phyloP scores from a whole-genome alignment of 2,113 vertebrate species.

The Cromileptes altivelis region DNA sequence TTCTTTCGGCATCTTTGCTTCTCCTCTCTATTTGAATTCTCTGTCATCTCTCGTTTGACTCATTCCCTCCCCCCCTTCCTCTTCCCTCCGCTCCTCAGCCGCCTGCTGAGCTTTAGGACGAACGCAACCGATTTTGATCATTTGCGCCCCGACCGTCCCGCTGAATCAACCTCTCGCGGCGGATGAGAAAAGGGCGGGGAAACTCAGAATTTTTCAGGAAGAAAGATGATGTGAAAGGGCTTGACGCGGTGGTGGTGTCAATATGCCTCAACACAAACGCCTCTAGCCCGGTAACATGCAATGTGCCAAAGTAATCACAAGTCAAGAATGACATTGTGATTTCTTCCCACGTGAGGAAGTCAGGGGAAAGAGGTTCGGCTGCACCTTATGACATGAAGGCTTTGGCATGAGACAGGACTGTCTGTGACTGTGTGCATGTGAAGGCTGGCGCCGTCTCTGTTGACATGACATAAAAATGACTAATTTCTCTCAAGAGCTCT shows the following conservation, averaged over 20 bases:
- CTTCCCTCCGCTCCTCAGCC: constrained; percentile 17
- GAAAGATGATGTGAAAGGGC: constrained; percentile 66
- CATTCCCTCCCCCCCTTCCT: constrained; percentile 15
- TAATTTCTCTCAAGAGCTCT: constrained; percentile 47
- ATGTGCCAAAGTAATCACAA: constrained; percentile 66
- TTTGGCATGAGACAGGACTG: constrained; percentile 28
- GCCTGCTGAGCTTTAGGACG: constrained; percentile 73
- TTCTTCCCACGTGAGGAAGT: constrained; percentile 37
- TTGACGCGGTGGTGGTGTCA: constrained; percentile 59
- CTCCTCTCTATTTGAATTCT: constrained; percentile 56
- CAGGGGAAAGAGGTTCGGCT: constrained; percentile 22
- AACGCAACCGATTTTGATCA: constrained; percentile 71
- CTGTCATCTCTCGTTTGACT: constrained; percentile 71
- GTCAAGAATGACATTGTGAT: constrained; percentile 59
- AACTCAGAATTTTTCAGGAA: constrained; percentile 43
- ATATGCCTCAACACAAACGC: constrained; percentile 50
- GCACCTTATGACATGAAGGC: constrained; percentile 47
- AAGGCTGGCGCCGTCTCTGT: constrained; percentile 22
- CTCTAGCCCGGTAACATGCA: constrained; percentile 21
- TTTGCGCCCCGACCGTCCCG: constrained; percentile 59
- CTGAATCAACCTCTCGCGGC: constrained; percentile 52
- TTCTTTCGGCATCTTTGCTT: constrained; percentile 37
- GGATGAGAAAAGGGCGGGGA: constrained; percentile 31
- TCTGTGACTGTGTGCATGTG: constrained; percentile 5
- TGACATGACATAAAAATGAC: constrained; percentile 42